These are phyloP conservation scores for Melanotaenia duboulayi DNA, from an alignment of 2,113 vertebrate species.

Conservation along the genomic window DNA sequence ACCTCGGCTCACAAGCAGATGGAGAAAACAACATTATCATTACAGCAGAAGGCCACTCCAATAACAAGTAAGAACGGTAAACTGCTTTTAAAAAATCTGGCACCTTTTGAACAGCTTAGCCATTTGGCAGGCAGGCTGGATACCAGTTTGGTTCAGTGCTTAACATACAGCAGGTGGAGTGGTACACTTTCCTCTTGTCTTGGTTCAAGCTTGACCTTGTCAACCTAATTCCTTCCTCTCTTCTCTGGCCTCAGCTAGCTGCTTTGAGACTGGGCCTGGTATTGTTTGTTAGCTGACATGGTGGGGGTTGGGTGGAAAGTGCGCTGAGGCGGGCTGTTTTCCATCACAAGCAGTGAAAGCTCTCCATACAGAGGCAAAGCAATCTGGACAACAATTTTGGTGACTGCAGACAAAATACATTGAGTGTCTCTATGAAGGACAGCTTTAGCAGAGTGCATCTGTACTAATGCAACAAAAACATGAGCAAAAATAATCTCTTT, in stretches of 20 bases:
- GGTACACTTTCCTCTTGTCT: slow-evolving; percentile 59
- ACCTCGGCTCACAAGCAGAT: slow-evolving; percentile 2
- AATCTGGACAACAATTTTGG: slow-evolving; percentile 52
- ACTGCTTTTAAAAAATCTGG: slow-evolving; percentile 7
- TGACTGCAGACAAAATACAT: slow-evolving; percentile 33
- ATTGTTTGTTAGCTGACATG: slow-evolving; percentile 73
- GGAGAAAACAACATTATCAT: background rate
- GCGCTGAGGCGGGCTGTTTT: slow-evolving; percentile 31
- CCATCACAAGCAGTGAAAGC: slow-evolving; percentile 41
- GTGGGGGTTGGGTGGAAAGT: slow-evolving; percentile 66
- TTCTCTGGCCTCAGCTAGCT: slow-evolving; percentile 58
- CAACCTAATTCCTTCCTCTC: slow-evolving; percentile 67
- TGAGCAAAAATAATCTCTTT: slow-evolving; percentile 6
- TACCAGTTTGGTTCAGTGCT: slow-evolving; percentile 48
- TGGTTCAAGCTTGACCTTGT: slow-evolving; percentile 71
- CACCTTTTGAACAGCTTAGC: slow-evolving; percentile 35
- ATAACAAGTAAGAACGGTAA: slow-evolving; percentile 6
- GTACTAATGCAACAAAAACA: background rate
- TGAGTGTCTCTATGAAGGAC: slow-evolving; percentile 5
- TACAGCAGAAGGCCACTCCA: background rate
- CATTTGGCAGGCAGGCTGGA: slow-evolving; percentile 38
- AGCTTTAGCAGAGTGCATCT: background rate
- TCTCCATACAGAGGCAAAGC: slow-evolving; percentile 10
- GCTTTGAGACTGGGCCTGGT: slow-evolving; percentile 64
- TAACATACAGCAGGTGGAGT: slow-evolving; percentile 70